Evolutionary conservation across 2,888 invertebrate genomes (phyloP).

Genomic region (Leucophenga maculata): DNA sequence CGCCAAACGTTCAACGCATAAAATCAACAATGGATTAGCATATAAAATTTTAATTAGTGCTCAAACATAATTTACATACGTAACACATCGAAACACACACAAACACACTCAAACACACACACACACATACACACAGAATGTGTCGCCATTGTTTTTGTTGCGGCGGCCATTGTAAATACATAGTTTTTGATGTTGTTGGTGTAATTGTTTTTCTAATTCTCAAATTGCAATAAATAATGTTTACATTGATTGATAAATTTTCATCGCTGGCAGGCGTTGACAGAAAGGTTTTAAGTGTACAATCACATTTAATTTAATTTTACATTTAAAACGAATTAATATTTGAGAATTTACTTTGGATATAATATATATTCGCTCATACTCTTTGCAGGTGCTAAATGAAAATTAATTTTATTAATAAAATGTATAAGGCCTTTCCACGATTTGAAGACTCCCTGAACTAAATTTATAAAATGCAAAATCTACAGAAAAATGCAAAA

Average conservation of each 20-base stretch:
- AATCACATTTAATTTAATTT: background rate
- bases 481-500: no score
- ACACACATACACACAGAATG: background rate
- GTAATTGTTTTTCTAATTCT: constrained; percentile 20
- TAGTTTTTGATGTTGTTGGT: constrained; percentile 25
- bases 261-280: constrained; percentile 21
- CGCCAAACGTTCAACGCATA: background rate
- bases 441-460: no score
- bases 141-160: no score
- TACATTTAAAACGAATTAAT: background rate
- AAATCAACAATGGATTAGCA: constrained; percentile 35
- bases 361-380: background rate
- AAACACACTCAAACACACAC: constrained; percentile 22
- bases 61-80: constrained; percentile 38
- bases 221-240: constrained; percentile 43
- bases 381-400: no score
- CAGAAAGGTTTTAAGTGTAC: constrained; percentile 2
- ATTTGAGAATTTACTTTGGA: background rate
- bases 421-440: no score
- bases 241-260: constrained; percentile 44
- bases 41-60: constrained; percentile 49
- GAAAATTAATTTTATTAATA: no score
- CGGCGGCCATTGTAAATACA: background rate
- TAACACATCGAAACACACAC: background rate
- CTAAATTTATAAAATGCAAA: no score